Evolutionary conservation across 1,140 invertebrate species (phyloP), one percentile per base, ranked within the genome.

Genomic region (Drosophila equinoxialis): DNA sequence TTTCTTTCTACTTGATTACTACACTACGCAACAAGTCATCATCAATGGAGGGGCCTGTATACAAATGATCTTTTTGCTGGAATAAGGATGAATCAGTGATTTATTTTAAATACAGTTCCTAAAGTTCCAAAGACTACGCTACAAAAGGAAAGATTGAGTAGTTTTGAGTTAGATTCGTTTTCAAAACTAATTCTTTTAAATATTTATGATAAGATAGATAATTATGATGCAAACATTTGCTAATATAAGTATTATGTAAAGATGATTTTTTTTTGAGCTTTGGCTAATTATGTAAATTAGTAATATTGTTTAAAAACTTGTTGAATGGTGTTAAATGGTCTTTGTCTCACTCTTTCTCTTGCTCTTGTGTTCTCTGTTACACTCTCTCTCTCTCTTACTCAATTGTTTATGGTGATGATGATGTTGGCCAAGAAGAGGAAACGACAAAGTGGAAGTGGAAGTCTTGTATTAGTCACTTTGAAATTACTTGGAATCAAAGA

Each of bases 371-470:
- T 30, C 30, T 30, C 7, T 13, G 17, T 14, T 8, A 48, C 17
- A n/a, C 14, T 6, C 30, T 58, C 59, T 17, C 58, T 39, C 41
- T 45, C 13, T n/a, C 23, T 72, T 64, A 70, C 72, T 71, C 74
- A 23, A 51, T 51, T 51, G 45, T 45, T 6, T 51, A 51, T 17
- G 45, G 45, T 51, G 45, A 51, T 51, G 45, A 51, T 51, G 45
- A 23, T 67, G 35, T 37, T 37, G 68, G 42, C 62, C 67, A 59
- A 37, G 37, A 39, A 82, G 60, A 79, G 83, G 83, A 86, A 86
- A 75, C 79, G 66, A 60, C 65, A 80, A 85, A 85, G 78, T 85
- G 83, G 83, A 82, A 83, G 80, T 89, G 84, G 76, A 86, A 79
- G 66, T 84, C 51, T 62, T 55, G 62, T 55, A 55, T 86, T 87